phyloP scores from a whole-genome alignment of 2,113 vertebrate species.

The Tapirus terrestris region DNA sequence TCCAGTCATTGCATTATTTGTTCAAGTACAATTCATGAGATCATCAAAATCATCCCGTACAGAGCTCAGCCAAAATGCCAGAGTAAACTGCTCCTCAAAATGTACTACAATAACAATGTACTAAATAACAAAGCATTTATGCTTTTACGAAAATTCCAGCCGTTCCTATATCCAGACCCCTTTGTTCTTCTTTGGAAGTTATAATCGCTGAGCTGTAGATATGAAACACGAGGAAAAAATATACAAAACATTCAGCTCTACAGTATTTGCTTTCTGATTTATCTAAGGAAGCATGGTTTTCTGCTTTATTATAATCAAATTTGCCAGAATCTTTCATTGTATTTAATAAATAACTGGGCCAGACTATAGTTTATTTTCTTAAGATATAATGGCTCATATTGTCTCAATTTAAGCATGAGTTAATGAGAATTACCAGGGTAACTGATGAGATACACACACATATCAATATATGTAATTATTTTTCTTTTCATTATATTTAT shows the following conservation, averaged over 20 bases:
- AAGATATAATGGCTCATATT: background rate
- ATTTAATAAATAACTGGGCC: background rate
- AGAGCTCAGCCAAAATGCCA: background rate
- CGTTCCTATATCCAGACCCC: background rate
- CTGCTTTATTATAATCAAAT: constrained; percentile 30
- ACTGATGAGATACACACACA: background rate
- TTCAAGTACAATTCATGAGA: constrained; percentile 21
- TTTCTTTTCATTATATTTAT: background rate
- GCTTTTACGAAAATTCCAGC: constrained; percentile 24
- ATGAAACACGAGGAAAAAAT: background rate
- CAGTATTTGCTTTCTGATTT: background rate
- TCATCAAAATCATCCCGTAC: background rate
- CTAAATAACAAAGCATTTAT: background rate
- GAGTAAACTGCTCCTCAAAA: background rate
- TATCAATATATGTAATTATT: background rate
- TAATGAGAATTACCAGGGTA: background rate
- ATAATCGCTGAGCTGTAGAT: background rate
- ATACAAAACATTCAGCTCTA: background rate
- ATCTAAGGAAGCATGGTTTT: background rate
- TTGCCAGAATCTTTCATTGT: background rate
- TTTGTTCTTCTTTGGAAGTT: constrained; percentile 12
- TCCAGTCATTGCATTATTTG: constrained; percentile 19
- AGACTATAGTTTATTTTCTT: background rate
- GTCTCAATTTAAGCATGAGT: background rate
- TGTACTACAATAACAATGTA: background rate